Evolutionary conservation across 1,140 invertebrate genomes (phyloP), one percentile per base, ranked within the genome.

Genomic region (Aphelinus certus): DNA sequence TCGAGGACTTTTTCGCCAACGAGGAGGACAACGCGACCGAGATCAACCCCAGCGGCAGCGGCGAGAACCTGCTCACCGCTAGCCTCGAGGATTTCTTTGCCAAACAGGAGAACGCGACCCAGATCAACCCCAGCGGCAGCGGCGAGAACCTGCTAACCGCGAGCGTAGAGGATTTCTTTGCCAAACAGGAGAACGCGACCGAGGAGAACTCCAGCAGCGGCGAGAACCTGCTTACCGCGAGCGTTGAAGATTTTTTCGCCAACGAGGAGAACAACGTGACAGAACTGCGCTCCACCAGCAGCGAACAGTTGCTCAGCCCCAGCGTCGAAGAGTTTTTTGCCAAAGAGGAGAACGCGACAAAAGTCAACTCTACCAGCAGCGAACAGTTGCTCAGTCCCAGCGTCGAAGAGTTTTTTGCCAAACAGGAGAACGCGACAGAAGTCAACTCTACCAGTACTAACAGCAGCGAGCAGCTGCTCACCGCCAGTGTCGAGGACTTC

Each of bases 141-240:
- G 6, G 45, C 46, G 51, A 55, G 26, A 10, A 56, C 48, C 4
- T 53, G 43, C 49, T 53, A 9, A 51, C 9, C 3, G 7, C 26
- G 42, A 65, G 63, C 42, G 10, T 58, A 2, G 55, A 58, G 3
- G 26, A 69, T 42, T 58, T 60, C 45, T 69, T 67, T 58, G 10
- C 9, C 26, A 26, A 26, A 26, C 26, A 26, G 26, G 26, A 26
- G 26, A 26, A 26, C 26, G 26, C 26, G 26, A 26, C 26, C 26
- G 26, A 26, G 26, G 26, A 26, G 26, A 26, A 26, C 26, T 26
- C 26, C 26, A 61, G 43, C 2, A 61, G 7, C 45, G 6, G 48
- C 49, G 55, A 47, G 7, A 6, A 47, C 51, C 2, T 57, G 47
- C 53, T 57, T 26, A 46, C 26, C 3, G 7, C 26, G 42, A 65